Conservation (phyloP, 2,113 vertebrate species). For the Lophius piscatorius region DNA sequence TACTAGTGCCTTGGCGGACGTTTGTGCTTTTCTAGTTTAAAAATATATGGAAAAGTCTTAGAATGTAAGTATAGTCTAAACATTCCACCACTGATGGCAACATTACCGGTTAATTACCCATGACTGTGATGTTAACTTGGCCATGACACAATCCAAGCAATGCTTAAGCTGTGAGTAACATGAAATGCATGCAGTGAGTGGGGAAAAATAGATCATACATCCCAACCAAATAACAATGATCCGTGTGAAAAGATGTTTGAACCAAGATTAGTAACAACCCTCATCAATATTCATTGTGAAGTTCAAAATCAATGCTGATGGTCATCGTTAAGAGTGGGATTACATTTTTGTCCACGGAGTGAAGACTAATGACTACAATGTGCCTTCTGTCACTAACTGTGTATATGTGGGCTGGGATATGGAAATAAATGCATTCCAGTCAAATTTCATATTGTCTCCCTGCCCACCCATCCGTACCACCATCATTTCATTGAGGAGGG, state of each 20-base stretch:
- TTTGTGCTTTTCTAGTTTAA: too few relatives aligned
- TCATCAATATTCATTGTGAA: not conserved
- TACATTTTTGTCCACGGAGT: conserved; percentile 8
- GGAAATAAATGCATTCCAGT: conserved; percentile 66
- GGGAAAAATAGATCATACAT: not conserved
- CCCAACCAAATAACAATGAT: conserved; percentile 1
- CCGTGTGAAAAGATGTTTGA: conserved; percentile 5
- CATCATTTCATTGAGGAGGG: conserved; percentile 32
- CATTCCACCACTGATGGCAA: conserved; percentile 3
- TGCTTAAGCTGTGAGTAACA: conserved; percentile 15
- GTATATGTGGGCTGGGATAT: conserved; percentile 65
- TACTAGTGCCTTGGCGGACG: too few relatives aligned
- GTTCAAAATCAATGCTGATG: not conserved
- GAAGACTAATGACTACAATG: conserved; percentile 52
- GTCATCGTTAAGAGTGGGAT: not conserved
- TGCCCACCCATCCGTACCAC: conserved; percentile 44
- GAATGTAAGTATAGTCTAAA: not conserved
- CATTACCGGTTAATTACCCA: conserved; percentile 11
- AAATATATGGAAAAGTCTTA: not conserved
- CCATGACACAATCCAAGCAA: conserved; percentile 25
- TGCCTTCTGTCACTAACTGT: conserved; percentile 53
- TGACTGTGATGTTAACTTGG: conserved; percentile 32
- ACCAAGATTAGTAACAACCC: not conserved
- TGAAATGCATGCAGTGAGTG: not conserved
- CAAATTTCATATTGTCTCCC: conserved; percentile 52